Percentiles rank a stretch among this genome's conserved stretches.
These are phyloP conservation scores for Caenorhabditis macrosperma DNA, from an alignment of 2,888 invertebrate species.

Conservation along the genomic window DNA sequence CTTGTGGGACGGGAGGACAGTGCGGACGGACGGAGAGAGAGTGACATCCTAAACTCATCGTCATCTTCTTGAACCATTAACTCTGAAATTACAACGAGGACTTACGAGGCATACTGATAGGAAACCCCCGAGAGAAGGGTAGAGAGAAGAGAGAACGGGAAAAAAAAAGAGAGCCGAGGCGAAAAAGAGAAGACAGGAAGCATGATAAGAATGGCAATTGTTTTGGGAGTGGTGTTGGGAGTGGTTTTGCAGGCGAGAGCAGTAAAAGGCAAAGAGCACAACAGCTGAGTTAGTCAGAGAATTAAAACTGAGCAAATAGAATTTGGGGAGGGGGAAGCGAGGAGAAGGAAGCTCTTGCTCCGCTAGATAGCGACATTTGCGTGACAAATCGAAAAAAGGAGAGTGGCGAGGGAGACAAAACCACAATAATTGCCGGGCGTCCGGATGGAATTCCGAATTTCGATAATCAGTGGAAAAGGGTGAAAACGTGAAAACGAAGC, in stretches of 20 bases:
- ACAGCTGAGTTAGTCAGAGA: constrained; percentile 11
- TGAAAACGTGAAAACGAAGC: not conserved
- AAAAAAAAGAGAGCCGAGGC: not conserved
- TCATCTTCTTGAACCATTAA: constrained; percentile 59
- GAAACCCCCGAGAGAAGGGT: not conserved
- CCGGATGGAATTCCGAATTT: too few species aligned
- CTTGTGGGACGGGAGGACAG: constrained; percentile 30
- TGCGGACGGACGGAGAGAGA: constrained; percentile 38
- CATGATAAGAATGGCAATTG: not conserved
- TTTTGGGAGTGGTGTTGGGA: not conserved
- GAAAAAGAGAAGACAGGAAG: not conserved
- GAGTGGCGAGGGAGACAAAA: not conserved
- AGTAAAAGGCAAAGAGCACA: not conserved
- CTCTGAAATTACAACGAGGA: not conserved
- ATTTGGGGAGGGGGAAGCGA: not conserved
- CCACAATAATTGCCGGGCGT: not conserved
- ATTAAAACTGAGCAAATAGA: constrained; percentile 18
- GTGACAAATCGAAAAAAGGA: not conserved
- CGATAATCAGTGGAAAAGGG: not conserved
- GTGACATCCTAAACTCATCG: constrained; percentile 29
- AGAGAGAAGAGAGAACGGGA: not conserved
- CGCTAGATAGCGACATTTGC: not conserved
- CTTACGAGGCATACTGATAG: too few species aligned
- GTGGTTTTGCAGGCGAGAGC: not conserved
- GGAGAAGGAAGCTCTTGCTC: not conserved